Evolutionary conservation across 2,888 invertebrate genomes (phyloP).

Genomic region (Tetrapedia diversipes): DNA sequence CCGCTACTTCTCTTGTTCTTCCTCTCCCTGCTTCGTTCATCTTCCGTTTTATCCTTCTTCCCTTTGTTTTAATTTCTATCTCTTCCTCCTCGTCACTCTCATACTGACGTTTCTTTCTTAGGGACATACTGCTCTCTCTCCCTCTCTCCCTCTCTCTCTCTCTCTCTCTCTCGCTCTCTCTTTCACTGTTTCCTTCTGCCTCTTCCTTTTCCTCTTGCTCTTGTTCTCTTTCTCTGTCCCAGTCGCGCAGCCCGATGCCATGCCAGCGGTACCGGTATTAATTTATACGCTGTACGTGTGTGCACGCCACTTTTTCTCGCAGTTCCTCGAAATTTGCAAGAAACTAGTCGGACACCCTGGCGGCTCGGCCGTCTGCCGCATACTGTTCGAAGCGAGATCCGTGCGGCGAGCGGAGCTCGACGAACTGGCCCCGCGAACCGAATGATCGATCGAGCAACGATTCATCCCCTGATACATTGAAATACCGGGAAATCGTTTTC

Average conservation of each 20-base stretch:
- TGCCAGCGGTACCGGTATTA: conserved; percentile 77
- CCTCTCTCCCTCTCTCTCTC: not conserved
- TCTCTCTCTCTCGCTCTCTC: not conserved
- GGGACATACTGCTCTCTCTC: conserved; percentile 1
- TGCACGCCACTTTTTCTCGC: conserved; percentile 81
- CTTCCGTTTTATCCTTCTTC: conserved; percentile 33
- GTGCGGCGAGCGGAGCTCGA: not conserved
- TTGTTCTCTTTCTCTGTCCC: not conserved
- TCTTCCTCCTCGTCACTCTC: conserved; percentile 36
- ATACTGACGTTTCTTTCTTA: conserved; percentile 17
- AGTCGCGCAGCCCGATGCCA: conserved; percentile 40
- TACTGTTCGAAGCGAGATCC: conserved; percentile 27
- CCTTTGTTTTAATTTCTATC: conserved; percentile 48
- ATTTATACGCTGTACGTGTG: conserved; percentile 83
- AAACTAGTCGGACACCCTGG: conserved; percentile 80
- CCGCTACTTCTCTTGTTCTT: conserved; percentile 27
- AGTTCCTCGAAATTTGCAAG: conserved; percentile 83
- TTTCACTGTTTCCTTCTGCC: not conserved
- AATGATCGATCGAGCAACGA: conserved; percentile 5
- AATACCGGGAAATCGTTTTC: conserved; percentile 16
- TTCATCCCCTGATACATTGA: conserved; percentile 19
- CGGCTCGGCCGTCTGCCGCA: conserved; percentile 54
- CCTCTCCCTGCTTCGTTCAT: conserved; percentile 20
- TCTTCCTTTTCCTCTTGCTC: not conserved
- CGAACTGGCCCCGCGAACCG: not conserved